A percentile compares a stretch with the other conserved stretches of the same genome.
Conservation (phyloP, 2,113 vertebrate genomes). For the Oplegnathus fasciatus region DNA sequence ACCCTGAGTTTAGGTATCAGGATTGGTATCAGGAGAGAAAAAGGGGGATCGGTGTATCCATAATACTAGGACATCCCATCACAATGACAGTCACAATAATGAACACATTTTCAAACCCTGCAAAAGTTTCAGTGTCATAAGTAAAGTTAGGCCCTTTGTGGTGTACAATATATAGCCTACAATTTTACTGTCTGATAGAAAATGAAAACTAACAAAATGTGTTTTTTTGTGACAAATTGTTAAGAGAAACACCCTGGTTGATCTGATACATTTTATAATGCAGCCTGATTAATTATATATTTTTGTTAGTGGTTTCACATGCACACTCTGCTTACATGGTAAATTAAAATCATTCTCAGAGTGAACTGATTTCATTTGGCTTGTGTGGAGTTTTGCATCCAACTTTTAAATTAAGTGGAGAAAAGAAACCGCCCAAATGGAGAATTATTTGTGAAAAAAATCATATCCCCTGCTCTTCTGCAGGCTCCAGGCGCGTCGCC, state of each 20-base stretch:
- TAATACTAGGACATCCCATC: neutral
- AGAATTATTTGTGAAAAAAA: neutral
- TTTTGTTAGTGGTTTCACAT: neutral
- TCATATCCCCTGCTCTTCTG: neutral
- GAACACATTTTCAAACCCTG: neutral
- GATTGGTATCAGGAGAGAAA: neutral
- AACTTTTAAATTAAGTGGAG: neutral
- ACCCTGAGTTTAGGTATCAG: neutral
- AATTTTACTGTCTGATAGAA: neutral
- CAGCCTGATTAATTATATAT: constrained; percentile 4
- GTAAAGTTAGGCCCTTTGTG: neutral
- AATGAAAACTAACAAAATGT: neutral
- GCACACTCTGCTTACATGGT: neutral
- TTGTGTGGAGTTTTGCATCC: neutral
- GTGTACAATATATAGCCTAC: too few species aligned
- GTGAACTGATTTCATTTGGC: neutral
- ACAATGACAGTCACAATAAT: neutral
- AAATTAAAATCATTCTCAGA: neutral
- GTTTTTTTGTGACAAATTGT: neutral
- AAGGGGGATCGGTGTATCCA: neutral
- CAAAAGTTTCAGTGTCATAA: neutral
- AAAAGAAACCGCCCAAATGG: neutral
- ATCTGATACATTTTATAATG: neutral
- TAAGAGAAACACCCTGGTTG: neutral
- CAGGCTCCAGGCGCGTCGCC: constrained; percentile 91